Base-by-base conservation (phyloP, 2,888 invertebrate genomes). In the Didymodactylos carnosus region DNA sequence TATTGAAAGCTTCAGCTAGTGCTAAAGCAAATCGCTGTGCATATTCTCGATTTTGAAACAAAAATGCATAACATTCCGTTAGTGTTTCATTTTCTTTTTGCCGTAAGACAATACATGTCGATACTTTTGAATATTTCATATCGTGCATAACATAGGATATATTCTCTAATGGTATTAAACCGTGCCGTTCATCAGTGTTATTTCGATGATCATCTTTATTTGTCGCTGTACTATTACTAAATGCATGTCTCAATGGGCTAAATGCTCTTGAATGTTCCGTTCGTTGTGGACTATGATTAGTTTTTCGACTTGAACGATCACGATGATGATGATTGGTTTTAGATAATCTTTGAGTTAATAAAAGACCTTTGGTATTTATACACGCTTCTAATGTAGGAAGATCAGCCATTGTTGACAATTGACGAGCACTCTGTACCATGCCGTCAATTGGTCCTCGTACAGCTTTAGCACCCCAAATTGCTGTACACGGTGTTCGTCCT, bases 71-170 rank as follows among this genome's bases (percentile, higher is more conserved):
- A 69, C 74, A 74, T 51, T 74, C 74, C 29, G 71, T 74, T 14
- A 74, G 13, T 25, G 69, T 69, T 71, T 71, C 53, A 35, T 43
- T 72, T 1, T 51, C 25, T 43, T 71, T 71, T 76, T 82, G 80
- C 19, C 80, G 79, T 7, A 83, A 81, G n/a, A 82, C 78, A 73
- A 83, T 82, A 75, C 80, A 81, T 14, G 80, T 79, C 76, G 82
- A 82, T 16, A 83, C 79, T 23, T 80, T 77, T 78, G 81, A 80
- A 76, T 79, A 82, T 72, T 80, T 80, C 73, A 80, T 79, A 75
- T 82, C 82, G 77, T 83, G 83, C 10, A 82, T 82, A 29, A 81
- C 82, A 77, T 82, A 83, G 0, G 82, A 82, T 35, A 83, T 81
- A 75, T 81, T 81, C 76, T 82, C 80, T 23, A 83, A 80, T 1